Evolutionary conservation across 2,888 invertebrate genomes (phyloP), one percentile per base, ranked within the genome.

Genomic region (Siphonodentalium dalli): DNA sequence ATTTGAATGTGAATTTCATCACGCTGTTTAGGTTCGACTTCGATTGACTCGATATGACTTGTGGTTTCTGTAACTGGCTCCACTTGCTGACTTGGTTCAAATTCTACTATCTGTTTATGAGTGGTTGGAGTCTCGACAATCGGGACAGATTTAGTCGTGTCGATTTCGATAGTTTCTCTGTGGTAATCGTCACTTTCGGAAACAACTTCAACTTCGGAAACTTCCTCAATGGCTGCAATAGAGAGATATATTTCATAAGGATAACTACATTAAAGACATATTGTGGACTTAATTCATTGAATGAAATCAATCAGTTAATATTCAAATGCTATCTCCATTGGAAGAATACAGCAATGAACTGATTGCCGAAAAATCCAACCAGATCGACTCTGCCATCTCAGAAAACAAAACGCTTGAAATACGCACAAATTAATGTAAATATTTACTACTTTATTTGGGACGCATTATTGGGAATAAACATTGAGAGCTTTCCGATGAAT

Each of bases 121-220:
- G 61, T 57, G 6, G 63, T 61, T 26, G 65, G 64, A 13, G 46
- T 42, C 29, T 62, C 63, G 2, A 58, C 63, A n/a, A 58, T 58
- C 13, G 63, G 60, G 18, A 47, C 29, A 15, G 60, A 33, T 55
- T 46, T 34, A 27, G 50, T 24, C 44, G 66, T 65, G 44, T 73
- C 70, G 38, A 75, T 71, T 52, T 74, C 70, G 46, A 75, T 74
- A 4, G 71, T 73, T 49, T 73, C 73, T 49, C 63, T 68, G 56
- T 72, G 71, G 26, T 65, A 55, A 40, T 74, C 75, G 49, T 72
- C 65, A 26, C n/a, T n/a, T n/a, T n/a, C n/a, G n/a, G n/a, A n/a
- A n/a, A n/a, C n/a, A 23, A 4, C 41, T 34, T 49, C 49, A 23
- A 49, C 34, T 11, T 49, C 49, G 18, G 42, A 41, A 33, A 42